phyloP scores from a whole-genome alignment of 1,140 invertebrate species.

The Teleopsis dalmanni region DNA sequence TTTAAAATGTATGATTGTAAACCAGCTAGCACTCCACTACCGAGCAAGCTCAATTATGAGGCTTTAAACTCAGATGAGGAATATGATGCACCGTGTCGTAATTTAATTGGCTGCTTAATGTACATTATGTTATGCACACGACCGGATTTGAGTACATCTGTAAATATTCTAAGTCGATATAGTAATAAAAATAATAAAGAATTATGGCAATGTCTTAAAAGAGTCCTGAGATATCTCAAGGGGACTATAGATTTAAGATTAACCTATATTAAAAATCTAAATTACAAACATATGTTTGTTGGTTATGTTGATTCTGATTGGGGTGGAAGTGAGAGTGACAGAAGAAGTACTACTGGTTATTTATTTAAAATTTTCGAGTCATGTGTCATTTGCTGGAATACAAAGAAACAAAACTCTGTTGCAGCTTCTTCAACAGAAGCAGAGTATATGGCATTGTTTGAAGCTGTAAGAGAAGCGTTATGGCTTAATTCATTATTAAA shows the following conservation, averaged over 20 bases:
- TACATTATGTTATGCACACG: conserved; percentile 11
- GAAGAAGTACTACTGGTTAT: conserved; percentile 22
- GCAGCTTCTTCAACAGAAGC: conserved; percentile 20
- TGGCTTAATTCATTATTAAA: conserved; percentile 13
- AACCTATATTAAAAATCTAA: conserved; percentile 6
- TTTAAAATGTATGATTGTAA: conserved; percentile 9
- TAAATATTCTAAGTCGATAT: conserved; percentile 13
- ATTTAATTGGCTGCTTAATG: conserved; percentile 16
- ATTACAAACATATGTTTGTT: conserved; percentile 7
- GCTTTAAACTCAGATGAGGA: conserved; percentile 11
- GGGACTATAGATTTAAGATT: conserved; percentile 15
- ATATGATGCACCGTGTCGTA: conserved; percentile 11
- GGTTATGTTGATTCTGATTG: conserved; percentile 25
- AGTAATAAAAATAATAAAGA: conserved; percentile 13
- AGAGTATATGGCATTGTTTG: conserved; percentile 35
- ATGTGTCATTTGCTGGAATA: conserved; percentile 32
- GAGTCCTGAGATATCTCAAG: conserved; percentile 18
- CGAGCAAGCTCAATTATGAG: conserved; percentile 14
- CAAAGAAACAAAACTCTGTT: conserved; percentile 31
- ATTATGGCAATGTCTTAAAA: conserved; percentile 14
- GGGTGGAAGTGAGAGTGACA: conserved; percentile 17
- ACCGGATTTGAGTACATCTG: conserved; percentile 10
- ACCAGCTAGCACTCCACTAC: conserved; percentile 10
- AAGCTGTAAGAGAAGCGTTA: conserved; percentile 20
- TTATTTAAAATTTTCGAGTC: conserved; percentile 21